Conservation (phyloP, 2,797 vertebrate genomes). For the Natrix natrix region DNA sequence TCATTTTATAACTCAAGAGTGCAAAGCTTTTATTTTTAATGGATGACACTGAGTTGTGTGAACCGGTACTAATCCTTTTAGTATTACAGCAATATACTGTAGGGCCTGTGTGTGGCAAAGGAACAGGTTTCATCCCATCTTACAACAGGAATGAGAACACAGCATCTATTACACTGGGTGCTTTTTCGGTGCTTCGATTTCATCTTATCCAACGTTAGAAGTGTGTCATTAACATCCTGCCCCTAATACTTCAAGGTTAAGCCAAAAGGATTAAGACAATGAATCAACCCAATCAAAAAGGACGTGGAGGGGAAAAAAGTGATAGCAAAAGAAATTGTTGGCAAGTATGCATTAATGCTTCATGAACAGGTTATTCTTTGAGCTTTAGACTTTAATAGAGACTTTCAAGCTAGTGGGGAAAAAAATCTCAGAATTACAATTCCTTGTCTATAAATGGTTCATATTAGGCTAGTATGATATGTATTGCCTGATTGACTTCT, state of each 20-base stretch:
- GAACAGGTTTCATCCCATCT: not conserved
- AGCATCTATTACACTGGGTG: not conserved
- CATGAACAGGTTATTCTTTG: not conserved
- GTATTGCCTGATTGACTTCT: constrained; percentile 31
- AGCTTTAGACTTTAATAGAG: not conserved
- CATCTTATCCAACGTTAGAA: not conserved
- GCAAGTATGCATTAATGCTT: constrained; percentile 12
- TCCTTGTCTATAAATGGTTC: not conserved
- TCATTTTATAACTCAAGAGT: not conserved
- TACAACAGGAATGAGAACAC: not conserved
- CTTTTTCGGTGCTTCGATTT: constrained; percentile 1
- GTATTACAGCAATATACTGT: not conserved
- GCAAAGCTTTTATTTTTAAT: constrained; percentile 47
- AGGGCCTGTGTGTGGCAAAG: not conserved
- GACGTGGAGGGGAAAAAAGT: not conserved
- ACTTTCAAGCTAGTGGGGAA: not conserved
- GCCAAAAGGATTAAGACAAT: not conserved
- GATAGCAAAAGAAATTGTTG: not conserved
- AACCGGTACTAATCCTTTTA: not conserved
- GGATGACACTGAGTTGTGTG: constrained; percentile 26
- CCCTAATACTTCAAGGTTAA: not conserved
- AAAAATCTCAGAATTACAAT: constrained; percentile 21
- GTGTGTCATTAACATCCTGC: not conserved
- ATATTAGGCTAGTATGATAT: constrained; percentile 18
- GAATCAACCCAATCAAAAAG: not conserved